Conservation (phyloP, 1,140 invertebrate species). For the Ips typographus region DNA sequence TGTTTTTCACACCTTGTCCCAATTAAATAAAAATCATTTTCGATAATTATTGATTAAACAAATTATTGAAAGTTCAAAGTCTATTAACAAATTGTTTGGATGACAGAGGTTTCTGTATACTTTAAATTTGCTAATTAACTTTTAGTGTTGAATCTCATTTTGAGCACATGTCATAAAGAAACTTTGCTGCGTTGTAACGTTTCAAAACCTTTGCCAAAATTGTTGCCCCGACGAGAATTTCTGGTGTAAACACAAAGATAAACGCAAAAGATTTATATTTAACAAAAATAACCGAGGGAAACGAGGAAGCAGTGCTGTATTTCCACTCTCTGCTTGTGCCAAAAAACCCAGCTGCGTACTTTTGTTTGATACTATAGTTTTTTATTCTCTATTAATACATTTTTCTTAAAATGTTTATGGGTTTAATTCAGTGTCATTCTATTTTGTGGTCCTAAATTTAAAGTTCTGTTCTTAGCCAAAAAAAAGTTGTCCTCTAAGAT, state of each 20-base stretch:
- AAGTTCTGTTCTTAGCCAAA: too few species aligned
- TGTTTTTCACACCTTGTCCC: conserved; percentile 14
- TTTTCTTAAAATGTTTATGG: too few species aligned
- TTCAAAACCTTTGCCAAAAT: conserved; percentile 15
- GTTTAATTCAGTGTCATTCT: too few species aligned
- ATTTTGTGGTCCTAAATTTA: too few species aligned
- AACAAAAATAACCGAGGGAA: conserved; percentile 9
- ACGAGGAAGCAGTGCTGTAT: conserved; percentile 4
- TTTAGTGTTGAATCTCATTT: background rate
- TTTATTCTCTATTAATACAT: too few species aligned
- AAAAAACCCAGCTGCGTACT: too few species aligned
- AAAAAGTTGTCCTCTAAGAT: too few species aligned
- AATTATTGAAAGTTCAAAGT: too few species aligned
- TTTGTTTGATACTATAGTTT: too few species aligned
- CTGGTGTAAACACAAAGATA: conserved; percentile 24
- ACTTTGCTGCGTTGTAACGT: conserved; percentile 21
- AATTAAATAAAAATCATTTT: conserved; percentile 1
- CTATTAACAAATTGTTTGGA: too few species aligned
- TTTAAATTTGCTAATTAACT: background rate
- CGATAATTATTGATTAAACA: too few species aligned
- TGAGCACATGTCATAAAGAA: background rate
- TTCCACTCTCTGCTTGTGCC: background rate
- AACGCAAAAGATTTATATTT: conserved; percentile 15
- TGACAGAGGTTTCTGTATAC: background rate
- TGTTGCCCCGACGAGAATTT: background rate